phyloP scores from a whole-genome alignment of 2,797 vertebrate genomes.

The Microctenopoma lineatum region DNA sequence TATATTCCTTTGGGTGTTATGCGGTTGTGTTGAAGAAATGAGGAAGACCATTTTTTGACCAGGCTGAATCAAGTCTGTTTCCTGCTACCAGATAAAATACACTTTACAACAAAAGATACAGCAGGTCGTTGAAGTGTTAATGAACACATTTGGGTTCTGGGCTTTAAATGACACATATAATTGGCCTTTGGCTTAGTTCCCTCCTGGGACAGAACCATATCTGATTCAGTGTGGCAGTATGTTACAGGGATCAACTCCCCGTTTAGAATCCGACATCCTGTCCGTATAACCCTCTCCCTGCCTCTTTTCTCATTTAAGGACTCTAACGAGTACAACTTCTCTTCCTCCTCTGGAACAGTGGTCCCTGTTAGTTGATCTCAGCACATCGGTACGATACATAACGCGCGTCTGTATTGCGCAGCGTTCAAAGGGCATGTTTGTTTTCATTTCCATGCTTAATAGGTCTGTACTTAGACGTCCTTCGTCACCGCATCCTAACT shows the following conservation, averaged over 20 bases:
- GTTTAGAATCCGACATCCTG: conserved; percentile 60
- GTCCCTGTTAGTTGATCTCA: conserved; percentile 6
- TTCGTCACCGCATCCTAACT: too few relatives aligned
- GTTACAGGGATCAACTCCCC: conserved; percentile 26
- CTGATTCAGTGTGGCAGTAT: conserved; percentile 33
- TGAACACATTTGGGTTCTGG: conserved; percentile 28
- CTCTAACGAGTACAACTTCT: not conserved
- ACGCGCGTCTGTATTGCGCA: not conserved
- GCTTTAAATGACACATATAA: conserved; percentile 3
- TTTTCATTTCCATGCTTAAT: not conserved
- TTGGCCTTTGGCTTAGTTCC: conserved; percentile 23
- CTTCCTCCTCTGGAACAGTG: not conserved
- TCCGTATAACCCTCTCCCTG: conserved; percentile 30
- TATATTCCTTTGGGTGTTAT: not conserved
- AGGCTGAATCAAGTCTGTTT: not conserved
- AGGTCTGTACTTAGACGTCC: too few relatives aligned
- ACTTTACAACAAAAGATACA: not conserved
- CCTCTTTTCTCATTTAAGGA: conserved; percentile 42
- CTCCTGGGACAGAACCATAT: conserved; percentile 48
- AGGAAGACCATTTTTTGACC: too few relatives aligned
- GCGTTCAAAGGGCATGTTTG: not conserved
- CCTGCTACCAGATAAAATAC: not conserved
- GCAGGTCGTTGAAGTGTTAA: conserved; percentile 4
- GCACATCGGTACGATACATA: not conserved
- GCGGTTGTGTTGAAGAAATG: not conserved